Conservation (phyloP, 2,797 vertebrate species). For the Crax fasciolata region DNA sequence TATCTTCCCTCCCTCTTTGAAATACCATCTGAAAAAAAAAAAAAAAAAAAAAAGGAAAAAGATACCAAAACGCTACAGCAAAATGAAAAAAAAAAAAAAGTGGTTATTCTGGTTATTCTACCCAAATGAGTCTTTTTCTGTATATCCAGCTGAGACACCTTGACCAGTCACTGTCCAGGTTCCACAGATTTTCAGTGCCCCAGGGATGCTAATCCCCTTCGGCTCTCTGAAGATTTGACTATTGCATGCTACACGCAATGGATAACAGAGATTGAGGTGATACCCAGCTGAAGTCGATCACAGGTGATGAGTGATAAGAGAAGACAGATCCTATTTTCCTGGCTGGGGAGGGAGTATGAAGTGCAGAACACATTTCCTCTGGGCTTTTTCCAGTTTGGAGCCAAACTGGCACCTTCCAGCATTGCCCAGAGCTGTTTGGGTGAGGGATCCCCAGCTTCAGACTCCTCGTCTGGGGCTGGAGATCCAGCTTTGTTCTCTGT, state of each 20-base stretch:
- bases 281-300: background rate
- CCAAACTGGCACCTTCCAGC: background rate
- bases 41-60: background rate
- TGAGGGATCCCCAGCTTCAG: background rate
- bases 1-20: background rate
- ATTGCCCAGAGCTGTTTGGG: background rate
- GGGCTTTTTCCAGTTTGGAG: background rate
- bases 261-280: background rate
- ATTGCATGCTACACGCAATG: rapidly evolving
- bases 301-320: background rate
- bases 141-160: background rate
- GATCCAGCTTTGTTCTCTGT: background rate
- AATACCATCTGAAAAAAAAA: background rate
- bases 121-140: background rate
- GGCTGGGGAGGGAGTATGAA: background rate
- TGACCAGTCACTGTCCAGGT: background rate
- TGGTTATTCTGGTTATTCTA: background rate
- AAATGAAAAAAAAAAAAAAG: background rate
- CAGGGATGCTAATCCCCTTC: background rate
- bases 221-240: background rate
- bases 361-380: background rate
- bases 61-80: background rate
- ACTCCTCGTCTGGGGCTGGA: background rate
- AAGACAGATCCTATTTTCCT: background rate
- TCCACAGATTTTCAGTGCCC: background rate